phyloP scores from a whole-genome alignment of 2,113 vertebrate genomes.

The Muntiacus reevesi region DNA sequence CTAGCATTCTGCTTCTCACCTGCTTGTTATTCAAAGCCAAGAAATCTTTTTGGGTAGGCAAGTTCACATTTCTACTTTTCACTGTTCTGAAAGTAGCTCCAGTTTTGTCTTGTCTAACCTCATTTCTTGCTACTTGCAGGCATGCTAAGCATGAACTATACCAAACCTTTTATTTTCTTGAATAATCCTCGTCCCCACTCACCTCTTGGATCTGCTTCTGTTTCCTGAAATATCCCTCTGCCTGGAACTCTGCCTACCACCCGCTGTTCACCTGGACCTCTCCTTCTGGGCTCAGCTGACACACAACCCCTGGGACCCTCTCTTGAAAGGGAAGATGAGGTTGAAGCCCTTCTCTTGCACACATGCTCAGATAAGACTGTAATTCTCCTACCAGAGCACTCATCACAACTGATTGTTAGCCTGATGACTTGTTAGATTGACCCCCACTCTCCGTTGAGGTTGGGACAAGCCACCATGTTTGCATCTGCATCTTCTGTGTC shows the following conservation, averaged over 20 bases:
- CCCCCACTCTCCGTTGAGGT: background rate
- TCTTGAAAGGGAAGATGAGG: background rate
- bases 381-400: background rate
- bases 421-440: background rate
- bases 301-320: too few species aligned
- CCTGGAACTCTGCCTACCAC: background rate
- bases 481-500: background rate
- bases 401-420: background rate
- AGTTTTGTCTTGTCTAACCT: background rate
- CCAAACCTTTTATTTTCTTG: background rate
- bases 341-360: background rate
- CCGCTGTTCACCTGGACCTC: rapidly evolving
- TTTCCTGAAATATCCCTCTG: background rate
- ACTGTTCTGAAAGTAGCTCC: background rate
- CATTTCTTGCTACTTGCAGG: background rate
- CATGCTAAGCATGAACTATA: background rate
- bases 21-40: background rate
- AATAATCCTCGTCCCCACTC: background rate
- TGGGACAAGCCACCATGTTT: background rate
- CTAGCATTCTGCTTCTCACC: background rate
- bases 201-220: background rate
- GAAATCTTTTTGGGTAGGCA: background rate
- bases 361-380: background rate
- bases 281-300: background rate
- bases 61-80: background rate